Evolutionary conservation across 1,140 invertebrate species (phyloP), one percentile per base, ranked within the genome.

Genomic region (Babylonia areolata): DNA sequence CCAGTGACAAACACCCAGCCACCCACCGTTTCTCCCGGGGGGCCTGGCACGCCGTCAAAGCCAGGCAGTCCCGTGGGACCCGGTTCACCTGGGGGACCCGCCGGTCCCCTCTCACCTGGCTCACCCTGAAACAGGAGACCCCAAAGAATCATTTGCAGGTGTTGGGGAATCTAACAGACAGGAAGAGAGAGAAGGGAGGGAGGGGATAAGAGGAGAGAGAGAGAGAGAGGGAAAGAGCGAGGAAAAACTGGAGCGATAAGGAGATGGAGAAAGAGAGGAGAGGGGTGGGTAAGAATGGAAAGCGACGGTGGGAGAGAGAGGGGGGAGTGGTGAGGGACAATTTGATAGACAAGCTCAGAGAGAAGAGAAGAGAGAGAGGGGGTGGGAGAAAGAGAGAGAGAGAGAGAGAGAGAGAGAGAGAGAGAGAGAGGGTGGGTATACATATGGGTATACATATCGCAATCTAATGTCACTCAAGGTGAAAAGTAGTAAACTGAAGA

Each of bases 1-100:
- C n/a, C n/a, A n/a, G n/a, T n/a, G n/a, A n/a, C n/a, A n/a, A n/a
- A n/a, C 2, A 35, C 35, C 28, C 23, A 58, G 28, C 12, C 28
- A 89, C 87, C 87, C 81, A 91, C 91, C 28, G 95, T 92, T 39
- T 97, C 96, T 23, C 97, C 97, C 23, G 96, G 95, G 69, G 92
- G 86, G 86, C 94, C 92, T 89, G 96, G 95, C 88, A 97, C 95
- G 42, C 97, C 97, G 93, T 98, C 97, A 91, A 96, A 96, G 42
- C 98, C 98, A 15, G 97, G 96, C 46, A 97, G 93, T 71, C 97
- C 97, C 31, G 89, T 84, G 17, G 81, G 80, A 64, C 88, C 88
- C 23, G 71, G 6, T 2, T 87, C 85, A 35, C 88, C 88, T 31
- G 73, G 40, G 20, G 88, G 88, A 28, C 88, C 88, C 33, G 86